Conservation (phyloP, 2,888 invertebrate genomes). For the Strigamia transsilvanica region DNA sequence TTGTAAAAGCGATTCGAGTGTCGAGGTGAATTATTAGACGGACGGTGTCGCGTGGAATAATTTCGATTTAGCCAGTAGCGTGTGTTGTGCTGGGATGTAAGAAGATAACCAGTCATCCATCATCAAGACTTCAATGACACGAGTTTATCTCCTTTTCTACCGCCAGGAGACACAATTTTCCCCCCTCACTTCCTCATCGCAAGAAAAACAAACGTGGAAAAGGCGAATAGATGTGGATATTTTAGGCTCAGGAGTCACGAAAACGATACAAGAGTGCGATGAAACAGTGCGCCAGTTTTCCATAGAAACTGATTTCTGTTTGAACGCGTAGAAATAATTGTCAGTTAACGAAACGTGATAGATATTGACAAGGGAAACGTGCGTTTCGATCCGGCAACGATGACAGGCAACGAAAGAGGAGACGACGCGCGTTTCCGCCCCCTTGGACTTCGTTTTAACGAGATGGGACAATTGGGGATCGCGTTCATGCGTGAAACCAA, state of each 20-base stretch:
- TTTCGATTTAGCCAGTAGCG: conserved; percentile 15
- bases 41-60: conserved; percentile 22
- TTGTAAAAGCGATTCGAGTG: background rate
- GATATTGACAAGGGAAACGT: conserved; percentile 27
- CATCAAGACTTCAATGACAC: conserved; percentile 33
- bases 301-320: background rate
- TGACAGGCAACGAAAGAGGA: conserved; percentile 36
- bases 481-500: conserved; percentile 39
- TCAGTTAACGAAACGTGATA: conserved; percentile 26
- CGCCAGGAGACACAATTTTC: background rate
- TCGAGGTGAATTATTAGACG: conserved; percentile 22
- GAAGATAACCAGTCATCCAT: conserved; percentile 34
- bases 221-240: background rate
- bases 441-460: conserved; percentile 32
- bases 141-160: conserved; percentile 24
- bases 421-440: conserved; percentile 21
- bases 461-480: conserved; percentile 41
- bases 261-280: background rate
- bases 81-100: background rate
- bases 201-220: background rate
- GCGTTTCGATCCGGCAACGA: conserved; percentile 4
- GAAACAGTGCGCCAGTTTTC: background rate
- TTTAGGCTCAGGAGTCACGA: no score
- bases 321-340: conserved; percentile 11
- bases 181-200: background rate